Conservation (phyloP, 2,888 invertebrate genomes). For the Andrena chrysosceles region DNA sequence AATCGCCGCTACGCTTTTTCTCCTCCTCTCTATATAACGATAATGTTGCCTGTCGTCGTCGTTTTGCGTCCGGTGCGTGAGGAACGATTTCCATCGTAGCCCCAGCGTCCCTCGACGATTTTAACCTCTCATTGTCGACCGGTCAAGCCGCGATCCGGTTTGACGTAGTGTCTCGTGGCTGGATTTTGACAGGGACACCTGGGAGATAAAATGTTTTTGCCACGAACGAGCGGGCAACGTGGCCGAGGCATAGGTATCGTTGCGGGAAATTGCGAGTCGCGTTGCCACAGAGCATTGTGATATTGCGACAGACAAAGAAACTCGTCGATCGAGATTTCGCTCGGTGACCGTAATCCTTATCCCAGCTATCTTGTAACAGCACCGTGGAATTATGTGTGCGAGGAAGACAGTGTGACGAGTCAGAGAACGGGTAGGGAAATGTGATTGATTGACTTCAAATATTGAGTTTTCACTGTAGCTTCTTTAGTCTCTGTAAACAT, state of each 20-base stretch:
- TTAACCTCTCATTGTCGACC: constrained; percentile 39
- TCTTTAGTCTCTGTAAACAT: too few relatives aligned
- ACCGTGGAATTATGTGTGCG: background rate
- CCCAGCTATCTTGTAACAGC: constrained; percentile 30
- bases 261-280: constrained; percentile 57
- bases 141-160: constrained; percentile 30
- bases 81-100: constrained; percentile 25
- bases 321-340: constrained; percentile 67
- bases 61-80: background rate
- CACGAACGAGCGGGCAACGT: background rate
- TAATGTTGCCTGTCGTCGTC: constrained; percentile 30
- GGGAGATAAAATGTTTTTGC: constrained; percentile 56
- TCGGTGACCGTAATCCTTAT: constrained; percentile 51
- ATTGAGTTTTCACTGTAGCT: too few relatives aligned
- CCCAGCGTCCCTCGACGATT: constrained; percentile 11
- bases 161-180: constrained; percentile 34
- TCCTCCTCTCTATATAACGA: background rate
- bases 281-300: constrained; percentile 62
- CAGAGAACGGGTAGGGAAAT: background rate
- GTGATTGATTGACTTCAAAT: background rate
- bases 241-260: constrained; percentile 44
- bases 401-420: constrained; percentile 15
- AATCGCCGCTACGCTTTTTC: constrained; percentile 15
- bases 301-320: constrained; percentile 67
- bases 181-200: constrained; percentile 68